Conservation (phyloP, 2,113 vertebrate genomes). For the chimpanzee (Pan troglodytes) region NHGRI_mPanTro3-v2.1_pri NC_072414.2:50247501-50248000, state of each 20-base stretch:
- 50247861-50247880: neutral
- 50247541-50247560: neutral
- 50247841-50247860: neutral
- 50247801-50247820: neutral
- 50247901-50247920: neutral
- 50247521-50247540: neutral
- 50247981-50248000: neutral
- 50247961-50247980: neutral
- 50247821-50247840: neutral
- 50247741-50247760: neutral
- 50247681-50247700: neutral
- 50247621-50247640: neutral
- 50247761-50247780: neutral
- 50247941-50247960: neutral
- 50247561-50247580: neutral
- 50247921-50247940: neutral
- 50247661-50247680: neutral
- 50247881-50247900: neutral
- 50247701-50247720: neutral
- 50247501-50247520: neutral
- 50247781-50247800: neutral
- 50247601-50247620: neutral
- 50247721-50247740: neutral
- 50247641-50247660: neutral
- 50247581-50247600: neutral